These are phyloP conservation scores for Turdus rufiventris DNA, from an alignment of 2,113 vertebrate species.

Conservation along the genomic window DNA sequence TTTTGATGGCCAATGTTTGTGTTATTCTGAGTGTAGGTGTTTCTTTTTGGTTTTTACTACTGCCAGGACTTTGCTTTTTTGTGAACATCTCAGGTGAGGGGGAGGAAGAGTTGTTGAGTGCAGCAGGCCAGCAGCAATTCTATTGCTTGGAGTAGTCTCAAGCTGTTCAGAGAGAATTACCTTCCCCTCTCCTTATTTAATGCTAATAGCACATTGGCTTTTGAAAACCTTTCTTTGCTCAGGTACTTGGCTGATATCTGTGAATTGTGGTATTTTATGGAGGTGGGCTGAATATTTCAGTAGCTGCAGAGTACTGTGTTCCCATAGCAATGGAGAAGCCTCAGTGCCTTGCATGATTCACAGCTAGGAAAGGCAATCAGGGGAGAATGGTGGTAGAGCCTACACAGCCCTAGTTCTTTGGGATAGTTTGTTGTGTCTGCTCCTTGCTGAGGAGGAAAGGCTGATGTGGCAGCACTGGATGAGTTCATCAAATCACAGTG, in stretches of 20 bases:
- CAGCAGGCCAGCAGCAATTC: not conserved
- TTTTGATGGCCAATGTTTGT: not conserved
- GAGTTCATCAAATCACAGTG: not conserved
- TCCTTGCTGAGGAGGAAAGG: not conserved
- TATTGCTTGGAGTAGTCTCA: not conserved
- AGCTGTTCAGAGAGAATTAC: not conserved
- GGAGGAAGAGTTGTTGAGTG: not conserved
- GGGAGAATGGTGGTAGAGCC: not conserved
- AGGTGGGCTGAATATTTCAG: conserved; percentile 15
- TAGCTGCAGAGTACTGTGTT: conserved; percentile 15
- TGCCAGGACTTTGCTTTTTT: not conserved
- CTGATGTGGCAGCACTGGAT: not conserved
- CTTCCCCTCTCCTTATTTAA: not conserved
- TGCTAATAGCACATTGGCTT: not conserved
- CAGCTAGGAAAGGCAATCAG: not conserved
- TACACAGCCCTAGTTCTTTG: not conserved
- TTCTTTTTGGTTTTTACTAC: not conserved
- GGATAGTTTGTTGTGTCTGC: not conserved
- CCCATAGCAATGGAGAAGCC: conserved; percentile 42
- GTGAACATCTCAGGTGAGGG: not conserved
- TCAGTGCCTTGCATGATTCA: not conserved
- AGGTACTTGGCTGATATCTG: conserved; percentile 5
- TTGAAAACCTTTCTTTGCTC: not conserved
- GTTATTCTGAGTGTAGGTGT: not conserved
- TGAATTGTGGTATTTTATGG: not conserved